Evolutionary conservation across 2,797 vertebrate species (phyloP).

Genomic region (Coilia nasus): DNA sequence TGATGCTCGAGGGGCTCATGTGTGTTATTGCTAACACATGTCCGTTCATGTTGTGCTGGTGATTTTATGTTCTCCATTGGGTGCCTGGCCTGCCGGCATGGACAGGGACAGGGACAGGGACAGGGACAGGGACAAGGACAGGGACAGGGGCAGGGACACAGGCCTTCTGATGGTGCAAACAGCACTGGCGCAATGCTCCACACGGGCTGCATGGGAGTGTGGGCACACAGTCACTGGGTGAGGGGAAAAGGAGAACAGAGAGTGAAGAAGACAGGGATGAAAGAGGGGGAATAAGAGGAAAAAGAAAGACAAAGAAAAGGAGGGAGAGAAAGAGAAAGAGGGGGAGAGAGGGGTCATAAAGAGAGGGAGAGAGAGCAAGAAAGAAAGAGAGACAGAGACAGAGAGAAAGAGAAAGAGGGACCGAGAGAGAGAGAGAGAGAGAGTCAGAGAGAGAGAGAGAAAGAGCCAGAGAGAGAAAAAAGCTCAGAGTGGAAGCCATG

Average conservation of each 20-base stretch:
- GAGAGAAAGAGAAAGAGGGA: not conserved
- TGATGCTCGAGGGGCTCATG: constrained; percentile 2
- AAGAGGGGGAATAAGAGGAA: not conserved
- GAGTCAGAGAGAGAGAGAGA: not conserved
- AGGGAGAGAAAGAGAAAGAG: not conserved
- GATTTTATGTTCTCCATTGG: not conserved
- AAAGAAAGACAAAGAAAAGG: not conserved
- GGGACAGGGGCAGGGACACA: not conserved
- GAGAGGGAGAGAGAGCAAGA: not conserved
- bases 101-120: not conserved
- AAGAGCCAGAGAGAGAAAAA: not conserved
- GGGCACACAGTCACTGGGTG: too few relatives aligned
- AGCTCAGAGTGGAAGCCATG: not conserved
- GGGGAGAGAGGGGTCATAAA: not conserved
- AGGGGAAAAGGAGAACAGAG: too few relatives aligned
- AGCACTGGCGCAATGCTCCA: too few relatives aligned
- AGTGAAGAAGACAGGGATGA: too few relatives aligned
- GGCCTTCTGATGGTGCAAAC: too few relatives aligned
- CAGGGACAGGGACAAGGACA: not conserved
- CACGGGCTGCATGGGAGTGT: too few relatives aligned
- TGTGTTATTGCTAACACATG: constrained; percentile 34
- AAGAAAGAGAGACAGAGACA: too few relatives aligned
- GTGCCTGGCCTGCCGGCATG: too few relatives aligned
- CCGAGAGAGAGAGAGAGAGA: not conserved
- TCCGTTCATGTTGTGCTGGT: not conserved